phyloP scores from a whole-genome alignment of 2,797 vertebrate species.

The Anguilla megastoma region DNA sequence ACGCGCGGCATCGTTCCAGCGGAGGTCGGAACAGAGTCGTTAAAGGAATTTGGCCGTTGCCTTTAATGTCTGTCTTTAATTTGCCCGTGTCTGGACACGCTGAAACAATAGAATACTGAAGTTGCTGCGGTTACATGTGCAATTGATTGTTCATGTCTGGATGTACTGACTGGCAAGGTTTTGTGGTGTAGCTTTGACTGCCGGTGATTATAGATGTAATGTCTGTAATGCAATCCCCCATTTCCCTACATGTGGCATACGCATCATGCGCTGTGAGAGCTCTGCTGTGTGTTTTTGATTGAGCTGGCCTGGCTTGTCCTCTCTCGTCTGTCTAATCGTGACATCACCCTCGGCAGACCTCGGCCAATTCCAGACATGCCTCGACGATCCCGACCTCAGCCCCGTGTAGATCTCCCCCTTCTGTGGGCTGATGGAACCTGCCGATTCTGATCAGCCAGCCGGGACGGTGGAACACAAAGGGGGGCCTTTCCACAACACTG shows the following conservation, averaged over 20 bases:
- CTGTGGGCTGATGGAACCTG: neutral
- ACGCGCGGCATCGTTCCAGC: neutral
- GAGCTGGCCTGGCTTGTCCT: neutral
- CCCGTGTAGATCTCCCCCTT: neutral
- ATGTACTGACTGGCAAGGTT: neutral
- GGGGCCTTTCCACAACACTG: neutral
- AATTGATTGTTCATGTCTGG: conserved; percentile 7
- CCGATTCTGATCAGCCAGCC: neutral
- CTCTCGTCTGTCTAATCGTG: neutral
- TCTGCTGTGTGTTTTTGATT: neutral
- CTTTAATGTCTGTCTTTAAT: neutral
- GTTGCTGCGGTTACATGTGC: neutral
- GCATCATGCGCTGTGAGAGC: neutral
- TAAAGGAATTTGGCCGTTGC: neutral
- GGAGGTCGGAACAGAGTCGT: neutral
- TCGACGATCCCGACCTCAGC: neutral
- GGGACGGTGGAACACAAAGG: neutral
- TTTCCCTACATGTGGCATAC: neutral
- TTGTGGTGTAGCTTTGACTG: neutral
- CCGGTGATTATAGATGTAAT: neutral
- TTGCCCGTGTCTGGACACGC: neutral
- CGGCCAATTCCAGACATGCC: neutral
- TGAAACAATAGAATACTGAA: neutral
- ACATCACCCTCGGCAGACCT: neutral
- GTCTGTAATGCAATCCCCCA: neutral